Base-by-base conservation (phyloP, 2,888 invertebrate genomes). In the Lithophane leautieri region DNA sequence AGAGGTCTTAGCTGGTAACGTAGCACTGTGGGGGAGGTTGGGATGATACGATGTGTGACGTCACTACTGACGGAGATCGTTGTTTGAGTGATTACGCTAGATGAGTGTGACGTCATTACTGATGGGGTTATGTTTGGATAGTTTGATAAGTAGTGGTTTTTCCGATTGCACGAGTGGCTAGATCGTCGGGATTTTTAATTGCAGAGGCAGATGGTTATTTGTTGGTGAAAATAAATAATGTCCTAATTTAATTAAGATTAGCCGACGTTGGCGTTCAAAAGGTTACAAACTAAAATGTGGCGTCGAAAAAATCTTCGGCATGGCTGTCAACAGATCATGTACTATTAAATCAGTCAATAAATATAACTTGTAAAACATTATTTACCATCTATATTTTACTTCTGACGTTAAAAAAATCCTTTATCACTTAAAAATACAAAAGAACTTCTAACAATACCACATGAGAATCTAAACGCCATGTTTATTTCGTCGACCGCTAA, bases 1-100 rank as follows among this genome's bases (percentile, higher is more conserved):
- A 47, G 74, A 67, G 60, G 76, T 67, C 69, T 78, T 76, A 62
- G 76, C 62, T 72, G 83, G 83, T 86, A 88, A 87, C 88, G 79
- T 70, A 54, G 70, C 76, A 44, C 70, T 28, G 56, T 72, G 60
- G 56, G 28, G 4, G 34, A n/a, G 28, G 34, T 58, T 0, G 60
- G 25, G 14, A n/a, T 8, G 22, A 58, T 28, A 25, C 22, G 9
- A 42, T 56, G 58, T 58, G 65, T 72, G 69, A 74, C 81, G 68
- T 80, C 70, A 58, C 12, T 40, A 19, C 28, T 47, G 8, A 40
- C 56, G 54, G 34, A n/a, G n/a, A n/a, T 58, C 28, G 42, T 54
- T 67, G 19, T 60, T 58, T 34, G 16, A 44, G 50, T 61, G 58
- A 52, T 69, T 63, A 54, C 16, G 7, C 28, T 47, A 22, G 9